phyloP scores from a whole-genome alignment of 2,888 invertebrate genomes.

The Synergus umbraculus region DNA sequence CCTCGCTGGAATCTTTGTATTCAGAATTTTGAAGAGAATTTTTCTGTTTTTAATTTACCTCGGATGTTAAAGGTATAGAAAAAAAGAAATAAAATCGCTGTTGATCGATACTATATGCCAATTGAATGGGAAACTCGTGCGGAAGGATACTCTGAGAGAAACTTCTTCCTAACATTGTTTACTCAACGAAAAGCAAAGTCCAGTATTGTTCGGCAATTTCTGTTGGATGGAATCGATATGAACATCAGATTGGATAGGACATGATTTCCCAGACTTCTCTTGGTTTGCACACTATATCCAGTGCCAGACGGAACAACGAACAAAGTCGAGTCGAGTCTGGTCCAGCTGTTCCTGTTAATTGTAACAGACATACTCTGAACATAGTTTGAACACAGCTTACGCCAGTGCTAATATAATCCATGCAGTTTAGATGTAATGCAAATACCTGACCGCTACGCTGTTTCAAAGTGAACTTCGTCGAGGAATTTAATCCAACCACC shows the following conservation, averaged over 20 bases:
- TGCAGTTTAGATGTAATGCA: slow-evolving; percentile 39
- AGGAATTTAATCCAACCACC: slow-evolving; percentile 25
- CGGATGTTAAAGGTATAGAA: background rate
- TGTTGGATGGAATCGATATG: background rate
- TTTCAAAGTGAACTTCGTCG: slow-evolving; percentile 34
- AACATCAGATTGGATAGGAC: slow-evolving; percentile 6
- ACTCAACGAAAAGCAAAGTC: background rate
- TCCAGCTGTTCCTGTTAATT: slow-evolving; percentile 39
- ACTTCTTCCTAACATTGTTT: slow-evolving; percentile 12
- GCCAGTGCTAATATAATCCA: slow-evolving; percentile 31
- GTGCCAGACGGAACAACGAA: slow-evolving; percentile 24
- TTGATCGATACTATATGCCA: background rate
- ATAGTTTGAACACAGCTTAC: slow-evolving; percentile 34
- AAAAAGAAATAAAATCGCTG: background rate
- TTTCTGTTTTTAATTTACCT: background rate
- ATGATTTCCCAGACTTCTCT: background rate
- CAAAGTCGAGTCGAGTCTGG: slow-evolving; percentile 32
- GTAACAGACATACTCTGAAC: slow-evolving; percentile 13
- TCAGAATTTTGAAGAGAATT: background rate
- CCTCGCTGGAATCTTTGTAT: background rate
- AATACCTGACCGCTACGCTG: slow-evolving; percentile 28
- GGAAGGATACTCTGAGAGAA: slow-evolving; percentile 6
- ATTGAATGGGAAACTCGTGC: background rate
- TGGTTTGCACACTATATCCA: background rate
- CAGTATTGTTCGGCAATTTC: background rate